phyloP scores from a whole-genome alignment of 2,888 invertebrate genomes.

The Eremobia ochroleuca region DNA sequence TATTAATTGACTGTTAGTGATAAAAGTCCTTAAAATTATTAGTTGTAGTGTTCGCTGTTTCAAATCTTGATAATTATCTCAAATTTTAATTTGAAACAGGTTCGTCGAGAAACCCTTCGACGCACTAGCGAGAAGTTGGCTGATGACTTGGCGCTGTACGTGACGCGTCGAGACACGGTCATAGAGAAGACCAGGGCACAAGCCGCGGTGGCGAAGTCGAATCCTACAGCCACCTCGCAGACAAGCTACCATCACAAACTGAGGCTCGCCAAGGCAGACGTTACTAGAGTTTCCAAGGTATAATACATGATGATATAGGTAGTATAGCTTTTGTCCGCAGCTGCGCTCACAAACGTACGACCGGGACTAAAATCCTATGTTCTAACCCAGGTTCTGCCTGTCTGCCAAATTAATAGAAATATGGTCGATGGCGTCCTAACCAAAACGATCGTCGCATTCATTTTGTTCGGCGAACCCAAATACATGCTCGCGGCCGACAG shows the following conservation, averaged over 20 bases:
- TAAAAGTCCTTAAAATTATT: background rate
- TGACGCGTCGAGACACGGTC: slow-evolving; percentile 85
- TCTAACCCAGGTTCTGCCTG: background rate
- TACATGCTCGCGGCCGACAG: background rate
- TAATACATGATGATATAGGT: background rate
- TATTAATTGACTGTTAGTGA: background rate
- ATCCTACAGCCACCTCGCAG: slow-evolving; percentile 79
- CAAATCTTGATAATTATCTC: background rate
- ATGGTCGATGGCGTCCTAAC: background rate
- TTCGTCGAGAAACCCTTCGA: slow-evolving; percentile 86
- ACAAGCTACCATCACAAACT: slow-evolving; percentile 84
- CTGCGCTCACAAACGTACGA: background rate
- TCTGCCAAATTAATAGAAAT: background rate
- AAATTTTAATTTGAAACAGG: slow-evolving; percentile 66
- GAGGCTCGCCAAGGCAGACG: slow-evolving; percentile 83
- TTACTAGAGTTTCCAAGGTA: slow-evolving; percentile 85
- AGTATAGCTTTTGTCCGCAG: background rate
- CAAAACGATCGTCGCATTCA: background rate
- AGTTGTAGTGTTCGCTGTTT: background rate
- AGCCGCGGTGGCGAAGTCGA: slow-evolving; percentile 84
- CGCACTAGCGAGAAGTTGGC: slow-evolving; percentile 85
- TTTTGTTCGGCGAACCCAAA: background rate
- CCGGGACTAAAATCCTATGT: background rate
- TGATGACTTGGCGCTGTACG: slow-evolving; percentile 86
- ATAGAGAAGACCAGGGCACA: slow-evolving; percentile 83